Percentiles rank a stretch among this genome's conserved stretches.
Evolutionary conservation across 2,113 vertebrate genomes (phyloP).

Genomic region (Epinephelus fuscoguttatus): DNA sequence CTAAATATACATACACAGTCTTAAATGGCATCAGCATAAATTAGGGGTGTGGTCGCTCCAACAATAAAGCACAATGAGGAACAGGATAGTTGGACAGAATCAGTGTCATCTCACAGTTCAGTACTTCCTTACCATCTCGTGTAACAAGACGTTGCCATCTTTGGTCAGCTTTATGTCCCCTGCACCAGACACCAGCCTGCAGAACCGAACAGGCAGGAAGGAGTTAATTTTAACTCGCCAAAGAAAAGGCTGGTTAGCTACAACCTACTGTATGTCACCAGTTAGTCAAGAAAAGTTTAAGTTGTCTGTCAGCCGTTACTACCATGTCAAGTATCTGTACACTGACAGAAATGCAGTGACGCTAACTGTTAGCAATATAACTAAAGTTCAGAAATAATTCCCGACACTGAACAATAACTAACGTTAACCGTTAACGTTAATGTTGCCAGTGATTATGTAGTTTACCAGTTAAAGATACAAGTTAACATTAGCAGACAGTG

Average conservation of each 20-base stretch:
- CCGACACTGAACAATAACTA: neutral
- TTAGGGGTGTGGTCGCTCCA: constrained; percentile 38
- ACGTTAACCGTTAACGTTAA: too few relatives aligned
- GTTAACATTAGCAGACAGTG: rapidly evolving
- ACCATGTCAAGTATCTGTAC: neutral
- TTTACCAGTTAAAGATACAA: rapidly evolving
- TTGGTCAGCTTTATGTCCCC: constrained; percentile 99
- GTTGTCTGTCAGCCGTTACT: too few relatives aligned
- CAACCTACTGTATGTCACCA: neutral
- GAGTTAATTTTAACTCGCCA: constrained; percentile 10
- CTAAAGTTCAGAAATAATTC: neutral
- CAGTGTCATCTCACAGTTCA: neutral
- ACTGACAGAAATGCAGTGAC: neutral
- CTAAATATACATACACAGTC: neutral
- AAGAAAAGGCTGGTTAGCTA: neutral
- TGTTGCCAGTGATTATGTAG: too few relatives aligned
- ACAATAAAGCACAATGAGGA: neutral
- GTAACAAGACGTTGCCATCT: constrained; percentile 97
- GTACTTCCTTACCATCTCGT: constrained; percentile 93
- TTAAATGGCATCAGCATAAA: neutral
- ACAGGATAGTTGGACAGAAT: neutral
- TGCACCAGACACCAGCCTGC: constrained; percentile 95
- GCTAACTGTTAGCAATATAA: too few relatives aligned
- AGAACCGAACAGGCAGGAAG: neutral
- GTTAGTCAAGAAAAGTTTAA: neutral